Evolutionary conservation across 2,113 vertebrate genomes (phyloP), one percentile per base, ranked within the genome.

Genomic region (Sylvilagus bachmani): DNA sequence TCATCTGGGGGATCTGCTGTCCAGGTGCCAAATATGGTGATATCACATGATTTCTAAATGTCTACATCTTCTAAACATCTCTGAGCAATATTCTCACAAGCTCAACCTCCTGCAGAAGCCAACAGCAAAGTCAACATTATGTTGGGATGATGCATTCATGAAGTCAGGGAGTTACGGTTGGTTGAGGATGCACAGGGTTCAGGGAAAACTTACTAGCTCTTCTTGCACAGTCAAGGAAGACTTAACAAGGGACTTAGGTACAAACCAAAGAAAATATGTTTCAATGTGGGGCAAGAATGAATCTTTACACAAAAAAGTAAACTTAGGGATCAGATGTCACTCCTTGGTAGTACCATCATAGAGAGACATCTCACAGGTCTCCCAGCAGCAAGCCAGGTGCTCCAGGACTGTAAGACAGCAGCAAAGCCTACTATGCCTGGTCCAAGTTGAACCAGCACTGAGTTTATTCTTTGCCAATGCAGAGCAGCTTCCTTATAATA

Each of bases 281-380:
- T 95, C 90, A 33, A 17, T 25, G 38, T 69, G n/a, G 44, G 11
- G 38, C 13, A 83, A 81, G 75, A 7, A 89, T 33, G 6, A 79
- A 79, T 74, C 55, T 83, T 93, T 83, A 12, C 29, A 74, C 58
- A 38, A 92, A 74, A 95, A 91, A 86, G 24, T 67, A 49, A 90
- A 29, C 53, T 38, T 33, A 9, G 29, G 55, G 51, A 77, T 77
- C 27, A 24, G 22, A 21, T 90, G 44, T 75, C 81, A 89, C 44
- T 86, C 29, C 38, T 73, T 36, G 11, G 55, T 84, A 51, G 16
- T 24, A 88, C 53, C 0, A 61, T 64, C 49, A 49, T 33, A 31
- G 14, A 53, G 19, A 81, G 33, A 83, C n/a, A 69, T 70, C 38
- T 55, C 66, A 77, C n/a, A 87, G 8, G n/a, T 44, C 61, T 49